Conservation (phyloP, 2,888 invertebrate species). For the Teleiodes luculella region DNA sequence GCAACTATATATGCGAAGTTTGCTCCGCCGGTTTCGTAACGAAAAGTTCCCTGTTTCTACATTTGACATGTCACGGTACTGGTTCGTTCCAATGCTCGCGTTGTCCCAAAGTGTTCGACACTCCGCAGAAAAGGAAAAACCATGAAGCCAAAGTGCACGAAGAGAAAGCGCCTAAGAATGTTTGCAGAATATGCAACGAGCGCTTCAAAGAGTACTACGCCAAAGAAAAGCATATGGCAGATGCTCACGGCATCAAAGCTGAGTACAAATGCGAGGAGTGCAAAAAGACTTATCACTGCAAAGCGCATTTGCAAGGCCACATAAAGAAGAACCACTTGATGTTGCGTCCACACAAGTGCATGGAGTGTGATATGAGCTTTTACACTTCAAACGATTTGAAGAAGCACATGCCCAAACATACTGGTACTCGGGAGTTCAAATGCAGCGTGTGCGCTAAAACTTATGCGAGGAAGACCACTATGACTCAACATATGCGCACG, state of each 20-base stretch:
- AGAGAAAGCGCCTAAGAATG: conserved; percentile 51
- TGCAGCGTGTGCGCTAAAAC: conserved; percentile 52
- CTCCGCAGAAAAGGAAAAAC: conserved; percentile 40
- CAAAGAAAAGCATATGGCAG: conserved; percentile 24
- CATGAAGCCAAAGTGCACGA: conserved; percentile 47
- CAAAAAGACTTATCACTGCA: not conserved
- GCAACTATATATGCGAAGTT: conserved; percentile 44
- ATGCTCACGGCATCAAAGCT: conserved; percentile 31
- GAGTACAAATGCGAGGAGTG: conserved; percentile 26
- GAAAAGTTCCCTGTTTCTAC: conserved; percentile 7
- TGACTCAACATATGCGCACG: conserved; percentile 37
- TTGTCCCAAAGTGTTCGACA: conserved; percentile 52
- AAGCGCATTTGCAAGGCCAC: not conserved
- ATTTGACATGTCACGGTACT: conserved; percentile 24
- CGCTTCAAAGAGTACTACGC: conserved; percentile 20
- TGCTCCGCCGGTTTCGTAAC: conserved; percentile 30
- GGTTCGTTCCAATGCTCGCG: conserved; percentile 33
- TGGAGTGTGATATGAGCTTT: conserved; percentile 60
- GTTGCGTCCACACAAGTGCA: conserved; percentile 57
- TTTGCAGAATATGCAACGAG: conserved; percentile 34
- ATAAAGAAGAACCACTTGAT: conserved; percentile 31
- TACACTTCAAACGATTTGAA: conserved; percentile 38
- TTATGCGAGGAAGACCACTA: conserved; percentile 44
- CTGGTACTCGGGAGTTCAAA: conserved; percentile 42
- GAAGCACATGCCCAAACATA: conserved; percentile 51